phyloP scores from a whole-genome alignment of 2,888 invertebrate genomes.

The Lycophotia porphyrea region DNA sequence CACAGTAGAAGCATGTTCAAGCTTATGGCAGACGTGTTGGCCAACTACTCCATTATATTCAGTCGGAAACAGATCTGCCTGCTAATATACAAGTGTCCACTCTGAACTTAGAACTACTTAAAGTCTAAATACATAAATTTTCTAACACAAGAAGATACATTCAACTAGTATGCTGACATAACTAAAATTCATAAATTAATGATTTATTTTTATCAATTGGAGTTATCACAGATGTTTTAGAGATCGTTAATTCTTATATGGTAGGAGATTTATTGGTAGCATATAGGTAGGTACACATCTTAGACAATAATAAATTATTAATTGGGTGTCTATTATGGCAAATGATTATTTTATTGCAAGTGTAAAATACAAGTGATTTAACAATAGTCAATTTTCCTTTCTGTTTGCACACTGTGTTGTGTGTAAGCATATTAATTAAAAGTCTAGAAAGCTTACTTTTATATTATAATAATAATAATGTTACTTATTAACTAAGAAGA shows the following conservation, averaged over 20 bases:
- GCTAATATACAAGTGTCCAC: constrained; percentile 52
- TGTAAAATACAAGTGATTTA: constrained; percentile 51
- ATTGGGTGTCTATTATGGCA: constrained; percentile 74
- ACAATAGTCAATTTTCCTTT: constrained; percentile 55
- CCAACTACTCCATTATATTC: constrained; percentile 10
- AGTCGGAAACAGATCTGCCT: constrained; percentile 45
- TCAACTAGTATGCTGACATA: constrained; percentile 75
- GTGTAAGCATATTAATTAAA: constrained; percentile 15
- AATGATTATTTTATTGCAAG: constrained; percentile 59
- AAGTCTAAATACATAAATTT: constrained; percentile 70
- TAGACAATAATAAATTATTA: constrained; percentile 71
- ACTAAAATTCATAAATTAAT: constrained; percentile 87
- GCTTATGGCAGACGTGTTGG: constrained; percentile 41
- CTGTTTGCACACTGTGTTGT: constrained; percentile 37
- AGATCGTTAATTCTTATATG: constrained; percentile 88
- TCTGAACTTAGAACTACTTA: constrained; percentile 65
- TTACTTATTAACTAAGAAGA: constrained; percentile 18
- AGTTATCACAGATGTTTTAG: constrained; percentile 90
- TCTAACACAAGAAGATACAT: constrained; percentile 78
- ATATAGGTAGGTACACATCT: constrained; percentile 72
- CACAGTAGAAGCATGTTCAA: constrained; percentile 57
- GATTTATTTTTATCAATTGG: constrained; percentile 86
- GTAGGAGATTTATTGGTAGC: constrained; percentile 83
- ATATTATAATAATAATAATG: constrained; percentile 26
- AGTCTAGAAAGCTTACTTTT: constrained; percentile 35